These are phyloP conservation scores for Berghia stephanieae DNA, from an alignment of 1,140 invertebrate species.

Conservation along the genomic window DNA sequence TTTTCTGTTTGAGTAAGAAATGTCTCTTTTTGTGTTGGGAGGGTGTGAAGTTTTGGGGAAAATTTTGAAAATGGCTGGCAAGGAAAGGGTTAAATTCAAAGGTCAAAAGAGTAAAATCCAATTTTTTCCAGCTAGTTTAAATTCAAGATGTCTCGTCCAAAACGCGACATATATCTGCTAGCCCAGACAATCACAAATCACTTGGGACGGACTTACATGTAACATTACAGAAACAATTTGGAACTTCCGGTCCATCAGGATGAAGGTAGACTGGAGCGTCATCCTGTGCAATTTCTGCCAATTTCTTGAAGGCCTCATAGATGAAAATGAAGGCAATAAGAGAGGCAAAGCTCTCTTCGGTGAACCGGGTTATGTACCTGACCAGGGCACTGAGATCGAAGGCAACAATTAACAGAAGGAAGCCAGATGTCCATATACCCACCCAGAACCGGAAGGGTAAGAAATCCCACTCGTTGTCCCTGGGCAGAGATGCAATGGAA, in stretches of 20 bases:
- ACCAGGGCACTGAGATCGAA: slow-evolving; percentile 96
- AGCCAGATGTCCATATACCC: slow-evolving; percentile 91
- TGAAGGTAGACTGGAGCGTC: slow-evolving; percentile 34
- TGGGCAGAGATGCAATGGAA: too few relatives aligned
- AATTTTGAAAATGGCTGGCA: too few relatives aligned
- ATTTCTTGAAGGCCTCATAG: slow-evolving; percentile 84
- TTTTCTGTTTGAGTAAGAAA: too few relatives aligned
- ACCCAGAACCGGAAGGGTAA: slow-evolving; percentile 94
- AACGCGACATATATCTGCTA: too few relatives aligned
- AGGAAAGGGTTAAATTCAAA: too few relatives aligned
- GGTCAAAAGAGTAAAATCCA: too few relatives aligned
- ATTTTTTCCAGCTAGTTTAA: too few relatives aligned
- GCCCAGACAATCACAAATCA: too few relatives aligned
- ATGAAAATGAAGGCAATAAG: slow-evolving; percentile 99
- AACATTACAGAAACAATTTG: slow-evolving; percentile 16
- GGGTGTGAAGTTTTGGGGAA: too few relatives aligned
- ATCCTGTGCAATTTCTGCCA: slow-evolving; percentile 43
- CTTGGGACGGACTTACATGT: too few relatives aligned
- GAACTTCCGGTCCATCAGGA: slow-evolving; percentile 4
- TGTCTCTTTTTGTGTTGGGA: too few relatives aligned
- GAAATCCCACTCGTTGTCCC: slow-evolving; percentile 84
- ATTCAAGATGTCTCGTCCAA: too few relatives aligned
- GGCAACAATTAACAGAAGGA: slow-evolving; percentile 89
- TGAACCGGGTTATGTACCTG: slow-evolving; percentile 98
- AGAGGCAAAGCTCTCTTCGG: slow-evolving; percentile 98